Base-by-base conservation (phyloP, 1,140 invertebrate species). In the Stegodyphus dumicola region DNA sequence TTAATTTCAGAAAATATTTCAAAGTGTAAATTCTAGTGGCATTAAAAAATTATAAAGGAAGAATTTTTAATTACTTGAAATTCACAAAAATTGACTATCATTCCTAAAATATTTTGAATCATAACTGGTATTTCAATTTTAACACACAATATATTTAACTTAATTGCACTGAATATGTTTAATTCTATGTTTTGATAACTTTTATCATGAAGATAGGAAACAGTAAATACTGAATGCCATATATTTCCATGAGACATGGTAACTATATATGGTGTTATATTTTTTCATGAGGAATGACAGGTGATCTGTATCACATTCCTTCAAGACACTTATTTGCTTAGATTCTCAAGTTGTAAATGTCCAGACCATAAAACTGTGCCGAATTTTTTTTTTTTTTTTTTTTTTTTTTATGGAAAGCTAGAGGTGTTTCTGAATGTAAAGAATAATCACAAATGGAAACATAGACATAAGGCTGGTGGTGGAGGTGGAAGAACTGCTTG, bases 291-390 rank as follows among this genome's bases (percentile, higher is more conserved):
- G 80, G 80, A 83, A 83, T 83, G 80, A 75, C 80, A 83, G 80
- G 80, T 52, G 18, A 65, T 83, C 80, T 83, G 80, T 83, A 83
- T 83, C 80, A 83, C 80, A 83, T 83, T 83, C 80, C 80, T 83
- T 74, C 80, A 78, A 73, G 79, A 73, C 69, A 83, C 80, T 75
- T 75, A 49, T 83, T 65, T 75, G 70, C 80, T 60, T 71, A 33
- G 33, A 33, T 33, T 33, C 69, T 56, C 49, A 49, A 75, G 60
- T 67, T 48, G 6, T 66, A 7, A 65, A 71, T 17, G 69, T 73
- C 48, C 70, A 54, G 60, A n/a, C 18, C 73, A 75, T n/a, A 53
- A 49, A 11, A 33, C 13, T 54, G 51, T 54, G 17, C 7, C 18
- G 13, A 7, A 6, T 6, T 6, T 54, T 17, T n/a, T n/a, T n/a